phyloP scores from a whole-genome alignment of 2,888 invertebrate species.

The Agriotes lineatus region DNA sequence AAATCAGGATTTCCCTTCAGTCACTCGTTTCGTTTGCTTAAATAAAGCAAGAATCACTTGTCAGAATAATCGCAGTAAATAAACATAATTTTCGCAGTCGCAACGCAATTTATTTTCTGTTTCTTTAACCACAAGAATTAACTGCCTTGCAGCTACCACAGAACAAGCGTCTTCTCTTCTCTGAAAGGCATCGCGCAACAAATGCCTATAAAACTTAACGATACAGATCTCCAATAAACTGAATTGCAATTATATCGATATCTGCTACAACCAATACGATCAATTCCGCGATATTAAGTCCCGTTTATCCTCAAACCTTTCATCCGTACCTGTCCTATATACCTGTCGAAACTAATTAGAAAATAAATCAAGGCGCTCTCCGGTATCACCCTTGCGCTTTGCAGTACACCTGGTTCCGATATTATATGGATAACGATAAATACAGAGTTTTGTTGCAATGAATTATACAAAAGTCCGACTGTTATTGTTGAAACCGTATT shows the following conservation, averaged over 20 bases:
- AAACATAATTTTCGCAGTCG: conserved; percentile 5
- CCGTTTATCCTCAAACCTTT: conserved; percentile 57
- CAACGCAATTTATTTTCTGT: conserved; percentile 13
- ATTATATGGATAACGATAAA: conserved; percentile 30
- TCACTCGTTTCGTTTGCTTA: too few species aligned
- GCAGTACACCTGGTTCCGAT: conserved; percentile 50
- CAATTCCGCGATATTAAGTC: conserved; percentile 47
- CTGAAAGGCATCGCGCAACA: conserved; percentile 27
- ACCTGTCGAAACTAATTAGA: conserved; percentile 66
- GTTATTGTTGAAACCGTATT: too few species aligned
- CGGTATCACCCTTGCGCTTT: conserved; percentile 53
- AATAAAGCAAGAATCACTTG: too few species aligned
- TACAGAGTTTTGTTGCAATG: conserved; percentile 4
- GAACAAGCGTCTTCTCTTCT: conserved; percentile 33
- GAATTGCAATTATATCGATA: conserved; percentile 42
- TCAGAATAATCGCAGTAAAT: conserved; percentile 1
- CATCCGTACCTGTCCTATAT: conserved; percentile 63
- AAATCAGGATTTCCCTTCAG: too few species aligned
- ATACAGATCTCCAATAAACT: conserved; percentile 38
- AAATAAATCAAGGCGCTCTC: conserved; percentile 63
- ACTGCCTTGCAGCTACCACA: conserved; percentile 12
- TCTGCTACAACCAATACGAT: conserved; percentile 56
- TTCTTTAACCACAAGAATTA: conserved; percentile 19
- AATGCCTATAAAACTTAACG: conserved; percentile 40
- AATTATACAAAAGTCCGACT: too few species aligned